These are phyloP conservation scores for Syngnathoides biaculeatus DNA, from an alignment of 2,113 vertebrate genomes.

Conservation along the genomic window DNA sequence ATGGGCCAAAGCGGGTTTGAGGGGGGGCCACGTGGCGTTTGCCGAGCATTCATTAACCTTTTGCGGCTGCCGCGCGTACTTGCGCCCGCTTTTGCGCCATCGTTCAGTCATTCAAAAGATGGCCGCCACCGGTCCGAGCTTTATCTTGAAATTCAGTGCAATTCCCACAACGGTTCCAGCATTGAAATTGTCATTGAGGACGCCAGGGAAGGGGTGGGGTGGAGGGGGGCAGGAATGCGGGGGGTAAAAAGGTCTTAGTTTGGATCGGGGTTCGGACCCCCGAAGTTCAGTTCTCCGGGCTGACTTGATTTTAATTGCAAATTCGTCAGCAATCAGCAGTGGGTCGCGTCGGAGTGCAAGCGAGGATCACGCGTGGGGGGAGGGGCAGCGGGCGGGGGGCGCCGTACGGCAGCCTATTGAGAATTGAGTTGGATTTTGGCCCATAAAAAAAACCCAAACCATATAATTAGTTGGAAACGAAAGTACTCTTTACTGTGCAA, in stretches of 20 bases:
- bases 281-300: conserved; percentile 18
- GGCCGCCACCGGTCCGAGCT: neutral
- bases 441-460: neutral
- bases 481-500: neutral
- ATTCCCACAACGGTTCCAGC: conserved; percentile 2
- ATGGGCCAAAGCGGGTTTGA: conserved; percentile 42
- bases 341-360: conserved; percentile 17
- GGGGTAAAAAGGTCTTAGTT: conserved; percentile 61
- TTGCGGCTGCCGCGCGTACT: conserved; percentile 48
- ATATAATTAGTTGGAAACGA: neutral
- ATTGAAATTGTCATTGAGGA: conserved; percentile 34
- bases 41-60: conserved; percentile 73
- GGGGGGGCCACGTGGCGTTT: conserved; percentile 57
- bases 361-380: conserved; percentile 10
- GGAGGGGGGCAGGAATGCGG: no score
- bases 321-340: conserved; percentile 56
- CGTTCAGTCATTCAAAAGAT: conserved; percentile 30
- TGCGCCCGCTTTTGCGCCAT: conserved; percentile 11
- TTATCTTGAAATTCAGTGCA: conserved; percentile 5
- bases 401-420: conserved; percentile 6
- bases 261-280: conserved; percentile 48
- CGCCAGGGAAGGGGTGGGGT: conserved; percentile 11
- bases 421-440: neutral
- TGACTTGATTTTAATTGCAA: conserved; percentile 57
- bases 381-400: no score